Base-by-base conservation (phyloP, 1,140 invertebrate genomes). In the Penaeus indicus region DNA sequence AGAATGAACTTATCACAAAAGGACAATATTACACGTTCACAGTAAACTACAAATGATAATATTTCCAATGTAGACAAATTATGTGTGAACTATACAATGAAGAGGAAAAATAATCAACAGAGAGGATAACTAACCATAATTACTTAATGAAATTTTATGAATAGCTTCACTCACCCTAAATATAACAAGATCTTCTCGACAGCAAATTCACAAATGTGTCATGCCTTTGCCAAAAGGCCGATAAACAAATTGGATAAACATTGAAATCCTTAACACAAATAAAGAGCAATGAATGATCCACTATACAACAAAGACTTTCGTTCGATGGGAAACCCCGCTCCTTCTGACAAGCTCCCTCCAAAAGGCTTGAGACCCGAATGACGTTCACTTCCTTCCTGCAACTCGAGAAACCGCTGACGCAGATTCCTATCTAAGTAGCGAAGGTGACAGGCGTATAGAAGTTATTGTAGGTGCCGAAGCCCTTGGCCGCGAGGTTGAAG, bases 401-500 rank as follows among this genome's bases (percentile, higher is more conserved):
- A 25, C 38, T 84, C 32, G 18, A 78, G 32, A 54, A 64, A n/a
- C 62, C 13, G 62, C 47, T 38, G 67, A 47, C 77, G 60, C 77
- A 85, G 67, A 78, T 25, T 27, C 21, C 3, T 25, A 38, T 47
- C 47, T 78, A 78, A 78, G 86, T 84, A n/a, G 86, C 81, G 72
- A 88, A 84, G 81, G 81, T 78, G 21, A 88, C 42, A 10, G 86
- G 81, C 47, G 67, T 82, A 75, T 88, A 88, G 86, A 84, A 84
- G 60, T 84, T 88, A 62, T 84, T 84, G 81, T 88, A 88, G 69
- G 86, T 88, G 60, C 86, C 86, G 81, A 81, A 88, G 27, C 86
- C 86, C 86, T 88, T 88, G 72, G 86, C 86, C 11, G 86, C 86
- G 54, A 88, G 42, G 81, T 88, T 88, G 72, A 88, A 88, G 86